These are phyloP conservation scores for Caradrina clavipalpis DNA, from an alignment of 2,888 invertebrate species.

Conservation along the genomic window DNA sequence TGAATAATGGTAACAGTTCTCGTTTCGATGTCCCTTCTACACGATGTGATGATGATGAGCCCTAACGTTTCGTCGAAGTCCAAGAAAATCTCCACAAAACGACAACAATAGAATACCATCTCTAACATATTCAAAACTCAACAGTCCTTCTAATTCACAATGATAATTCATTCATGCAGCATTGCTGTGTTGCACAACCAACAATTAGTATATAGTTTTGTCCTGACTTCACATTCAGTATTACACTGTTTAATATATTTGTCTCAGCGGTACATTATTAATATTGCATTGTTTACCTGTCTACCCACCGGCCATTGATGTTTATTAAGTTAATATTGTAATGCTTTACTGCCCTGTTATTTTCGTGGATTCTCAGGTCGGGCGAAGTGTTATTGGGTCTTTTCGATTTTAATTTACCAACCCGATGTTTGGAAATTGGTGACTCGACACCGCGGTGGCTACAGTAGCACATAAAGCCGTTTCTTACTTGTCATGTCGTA, in stretches of 20 bases:
- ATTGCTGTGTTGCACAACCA: conserved; percentile 75
- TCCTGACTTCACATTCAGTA: conserved; percentile 66
- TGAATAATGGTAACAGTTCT: no score
- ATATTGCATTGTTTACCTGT: conserved; percentile 62
- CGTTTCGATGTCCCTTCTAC: no score
- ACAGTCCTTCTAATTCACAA: conserved; percentile 67
- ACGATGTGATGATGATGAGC: not conserved
- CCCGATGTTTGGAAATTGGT: no score
- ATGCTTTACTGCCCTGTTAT: conserved; percentile 12
- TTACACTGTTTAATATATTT: conserved; percentile 70
- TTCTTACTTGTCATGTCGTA: no score
- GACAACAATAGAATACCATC: conserved; percentile 21
- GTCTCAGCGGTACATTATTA: conserved; percentile 52
- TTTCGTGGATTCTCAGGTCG: no score
- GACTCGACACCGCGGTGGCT: no score
- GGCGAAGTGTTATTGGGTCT: no score
- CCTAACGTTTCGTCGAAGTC: not conserved
- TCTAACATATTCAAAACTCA: conserved; percentile 56
- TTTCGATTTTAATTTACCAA: no score
- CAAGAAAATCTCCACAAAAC: conserved; percentile 12
- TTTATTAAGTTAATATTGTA: conserved; percentile 58
- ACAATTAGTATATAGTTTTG: conserved; percentile 79
- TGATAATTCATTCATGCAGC: conserved; percentile 78
- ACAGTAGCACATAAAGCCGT: no score
- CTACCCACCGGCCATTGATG: conserved; percentile 53